Conservation (phyloP, 2,888 invertebrate species). For the Drosophila macrospina region DNA sequence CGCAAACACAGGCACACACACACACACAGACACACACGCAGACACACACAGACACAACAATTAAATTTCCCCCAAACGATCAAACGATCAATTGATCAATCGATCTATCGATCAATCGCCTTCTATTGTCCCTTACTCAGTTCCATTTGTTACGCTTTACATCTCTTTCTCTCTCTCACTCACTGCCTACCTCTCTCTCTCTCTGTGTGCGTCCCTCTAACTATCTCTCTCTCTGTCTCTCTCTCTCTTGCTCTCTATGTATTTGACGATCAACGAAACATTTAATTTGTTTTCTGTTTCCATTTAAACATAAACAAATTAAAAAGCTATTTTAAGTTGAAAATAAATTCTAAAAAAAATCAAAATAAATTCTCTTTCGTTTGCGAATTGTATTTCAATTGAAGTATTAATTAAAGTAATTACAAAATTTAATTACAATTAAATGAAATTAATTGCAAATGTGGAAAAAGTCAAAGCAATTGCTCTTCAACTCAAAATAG, state of each 20-base stretch:
- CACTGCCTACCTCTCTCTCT: slow-evolving; percentile 21
- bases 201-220: slow-evolving; percentile 16
- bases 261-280: slow-evolving; percentile 14
- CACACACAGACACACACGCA: too few species aligned
- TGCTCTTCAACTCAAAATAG: neutral
- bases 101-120: neutral
- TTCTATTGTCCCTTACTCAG: slow-evolving; percentile 16
- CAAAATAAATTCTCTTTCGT: too few species aligned
- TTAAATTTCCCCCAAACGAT: neutral
- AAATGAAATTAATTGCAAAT: too few species aligned
- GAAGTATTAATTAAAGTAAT: too few species aligned
- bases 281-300: slow-evolving; percentile 3
- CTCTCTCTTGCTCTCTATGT: slow-evolving; percentile 27
- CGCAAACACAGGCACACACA: slow-evolving; percentile 15
- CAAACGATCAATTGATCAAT: neutral
- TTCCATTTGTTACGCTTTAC: slow-evolving; percentile 8
- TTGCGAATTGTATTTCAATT: too few species aligned
- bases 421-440: too few species aligned
- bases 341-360: neutral
- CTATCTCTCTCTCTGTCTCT: slow-evolving; percentile 19
- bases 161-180: slow-evolving; percentile 20
- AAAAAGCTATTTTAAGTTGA: neutral
- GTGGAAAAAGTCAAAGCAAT: neutral
- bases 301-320: neutral
- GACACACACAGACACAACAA: slow-evolving; percentile 10